Evolutionary conservation across 1,140 invertebrate genomes (phyloP).

Genomic region (Drosophila pallidifrons): DNA sequence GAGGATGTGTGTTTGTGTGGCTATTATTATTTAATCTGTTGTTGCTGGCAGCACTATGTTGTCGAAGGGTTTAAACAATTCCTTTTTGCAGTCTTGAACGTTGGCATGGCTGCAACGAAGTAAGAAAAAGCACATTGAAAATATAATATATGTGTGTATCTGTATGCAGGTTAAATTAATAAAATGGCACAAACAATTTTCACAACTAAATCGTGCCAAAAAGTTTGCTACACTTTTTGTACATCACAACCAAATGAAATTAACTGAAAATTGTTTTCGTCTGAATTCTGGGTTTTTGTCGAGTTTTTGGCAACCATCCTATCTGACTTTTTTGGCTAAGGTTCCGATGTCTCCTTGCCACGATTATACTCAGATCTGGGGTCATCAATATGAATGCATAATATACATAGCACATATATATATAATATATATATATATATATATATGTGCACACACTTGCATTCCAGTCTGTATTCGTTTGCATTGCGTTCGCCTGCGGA

Average conservation of each 20-base stretch:
- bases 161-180: slow-evolving; percentile 15
- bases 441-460: slow-evolving; percentile 11
- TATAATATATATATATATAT: no score
- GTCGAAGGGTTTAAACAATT: slow-evolving; percentile 64
- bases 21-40: slow-evolving; percentile 47
- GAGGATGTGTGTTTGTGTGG: slow-evolving; percentile 19
- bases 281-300: slow-evolving; percentile 7
- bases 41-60: slow-evolving; percentile 61
- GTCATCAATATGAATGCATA: slow-evolving; percentile 66
- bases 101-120: slow-evolving; percentile 63
- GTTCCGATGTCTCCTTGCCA: slow-evolving; percentile 39
- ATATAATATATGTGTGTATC: slow-evolving; percentile 1
- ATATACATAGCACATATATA: slow-evolving; percentile 9
- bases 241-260: slow-evolving; percentile 53
- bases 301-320: slow-evolving; percentile 60
- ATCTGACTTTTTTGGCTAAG: slow-evolving; percentile 53
- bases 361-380: slow-evolving; percentile 64
- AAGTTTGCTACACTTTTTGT: slow-evolving; percentile 42
- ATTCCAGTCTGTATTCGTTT: slow-evolving; percentile 47
- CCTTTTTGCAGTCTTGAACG: slow-evolving; percentile 73
- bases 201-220: slow-evolving; percentile 42
- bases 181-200: slow-evolving; percentile 40
- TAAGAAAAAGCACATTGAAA: slow-evolving; percentile 20
- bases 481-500: slow-evolving; percentile 62
- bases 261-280: slow-evolving; percentile 58